Evolutionary conservation across 2,113 vertebrate species (phyloP).

Genomic region (Ovis canadensis): DNA sequence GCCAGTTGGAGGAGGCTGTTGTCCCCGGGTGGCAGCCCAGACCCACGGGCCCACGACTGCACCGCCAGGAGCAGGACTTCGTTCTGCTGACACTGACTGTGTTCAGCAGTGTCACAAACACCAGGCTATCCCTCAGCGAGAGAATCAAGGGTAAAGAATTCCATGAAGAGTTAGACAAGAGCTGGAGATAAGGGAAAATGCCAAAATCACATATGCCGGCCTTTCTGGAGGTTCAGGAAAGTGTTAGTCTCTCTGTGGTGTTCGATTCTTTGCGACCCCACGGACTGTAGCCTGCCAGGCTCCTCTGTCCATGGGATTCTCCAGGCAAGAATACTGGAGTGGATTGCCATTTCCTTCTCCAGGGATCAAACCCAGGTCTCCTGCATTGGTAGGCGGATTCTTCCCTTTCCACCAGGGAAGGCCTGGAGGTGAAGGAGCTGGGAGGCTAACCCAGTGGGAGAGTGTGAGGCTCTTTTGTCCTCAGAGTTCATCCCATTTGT

Average conservation of each 20-base stretch:
- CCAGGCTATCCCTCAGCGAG: not conserved
- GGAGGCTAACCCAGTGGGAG: not conserved
- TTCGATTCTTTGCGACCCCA: not conserved
- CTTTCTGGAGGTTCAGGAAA: not conserved
- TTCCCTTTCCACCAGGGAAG: not conserved
- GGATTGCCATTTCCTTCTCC: not conserved
- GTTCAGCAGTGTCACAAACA: not conserved
- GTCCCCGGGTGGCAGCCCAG: not conserved
- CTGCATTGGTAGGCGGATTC: not conserved
- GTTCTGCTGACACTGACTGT: not conserved
- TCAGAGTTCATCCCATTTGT: not conserved
- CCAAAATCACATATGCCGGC: not conserved
- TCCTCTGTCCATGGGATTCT: not conserved
- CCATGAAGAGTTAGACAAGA: not conserved
- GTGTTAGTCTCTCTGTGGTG: not conserved
- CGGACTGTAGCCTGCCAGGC: not conserved
- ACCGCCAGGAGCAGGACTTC: not conserved
- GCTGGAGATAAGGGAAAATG: not conserved
- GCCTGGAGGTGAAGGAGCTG: not conserved
- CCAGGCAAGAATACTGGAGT: not conserved
- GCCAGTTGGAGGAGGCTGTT: not conserved
- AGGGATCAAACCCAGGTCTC: not conserved
- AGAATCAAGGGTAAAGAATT: not conserved
- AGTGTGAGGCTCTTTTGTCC: not conserved
- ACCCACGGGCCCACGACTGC: accelerated